Evolutionary conservation across 2,113 vertebrate genomes (phyloP), one percentile per base, ranked within the genome.

Genomic region (Paralichthys olivaceus): DNA sequence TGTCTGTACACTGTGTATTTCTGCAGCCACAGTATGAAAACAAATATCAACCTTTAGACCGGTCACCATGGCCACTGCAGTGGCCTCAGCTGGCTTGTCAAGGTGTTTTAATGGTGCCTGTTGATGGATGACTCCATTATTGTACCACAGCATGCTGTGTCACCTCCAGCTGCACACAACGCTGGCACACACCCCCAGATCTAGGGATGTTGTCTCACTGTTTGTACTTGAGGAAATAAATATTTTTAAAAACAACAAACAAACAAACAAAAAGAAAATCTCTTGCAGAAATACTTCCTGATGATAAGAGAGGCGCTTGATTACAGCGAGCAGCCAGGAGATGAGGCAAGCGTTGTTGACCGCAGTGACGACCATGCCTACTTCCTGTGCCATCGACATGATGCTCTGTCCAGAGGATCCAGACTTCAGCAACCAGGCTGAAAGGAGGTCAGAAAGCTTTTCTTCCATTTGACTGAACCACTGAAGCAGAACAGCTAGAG

Each of bases 61-160:
- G 87, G 90, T 84, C 84, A 87, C 86, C 83, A 87, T 87, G 82
- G 80, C 73, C 88, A 87, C 86, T 82, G 70, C 65, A 82, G 75
- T 83, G 81, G 83, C 86, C 90, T 91, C 90, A 84, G 90, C 87
- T 87, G 87, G 85, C 79, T 81, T 93, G 88, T 91, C 88, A 86
- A 73, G 84, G 82, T 89, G 90, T 87, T 92, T 89, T 90, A 90
- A 90, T 90, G 85, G 89, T 53, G 60, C 76, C 62, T 61, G 88
- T 84, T 94, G 93, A 94, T 93, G 77, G 85, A 94, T 94, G 90
- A 89, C 83, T 92, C 91, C 81, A 93, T 93, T 93, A 93, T 89
- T 90, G 84, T 90, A 89, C 82, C 71, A 6, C 84, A 76, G 74
- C 82, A 75, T 92, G 90, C 88, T 88, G 88, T 84, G 88, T 90